Evolutionary conservation across 2,113 vertebrate genomes (phyloP).

Genomic region (Saguinus imperator): DNA sequence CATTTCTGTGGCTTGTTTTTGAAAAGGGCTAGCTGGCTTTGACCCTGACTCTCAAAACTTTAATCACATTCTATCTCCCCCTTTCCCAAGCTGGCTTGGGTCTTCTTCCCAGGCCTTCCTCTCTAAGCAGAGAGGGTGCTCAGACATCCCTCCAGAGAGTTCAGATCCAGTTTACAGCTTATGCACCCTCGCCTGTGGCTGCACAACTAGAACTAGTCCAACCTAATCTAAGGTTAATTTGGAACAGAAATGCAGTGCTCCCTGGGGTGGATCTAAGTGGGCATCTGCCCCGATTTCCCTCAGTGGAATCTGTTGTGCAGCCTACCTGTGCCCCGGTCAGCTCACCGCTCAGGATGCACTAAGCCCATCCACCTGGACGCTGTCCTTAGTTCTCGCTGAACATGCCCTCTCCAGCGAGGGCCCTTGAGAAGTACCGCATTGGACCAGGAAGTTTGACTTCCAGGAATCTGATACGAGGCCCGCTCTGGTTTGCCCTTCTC

Average conservation of each 20-base stretch:
- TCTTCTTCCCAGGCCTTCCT: not conserved
- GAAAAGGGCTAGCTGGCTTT: not conserved
- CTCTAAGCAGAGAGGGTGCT: not conserved
- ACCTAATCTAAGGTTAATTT: not conserved
- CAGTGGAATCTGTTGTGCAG: not conserved
- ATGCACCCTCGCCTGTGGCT: not conserved
- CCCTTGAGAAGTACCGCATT: not conserved
- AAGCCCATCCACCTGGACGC: not conserved
- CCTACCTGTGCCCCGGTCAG: not conserved
- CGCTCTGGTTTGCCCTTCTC: not conserved
- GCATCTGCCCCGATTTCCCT: not conserved
- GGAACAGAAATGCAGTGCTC: rapidly evolving
- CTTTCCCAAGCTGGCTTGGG: not conserved
- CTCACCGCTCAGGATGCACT: not conserved
- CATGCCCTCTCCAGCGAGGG: not conserved
- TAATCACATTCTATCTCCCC: not conserved
- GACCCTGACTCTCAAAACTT: not conserved
- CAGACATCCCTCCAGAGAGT: not conserved
- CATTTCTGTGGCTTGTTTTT: not conserved
- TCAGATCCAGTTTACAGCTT: not conserved
- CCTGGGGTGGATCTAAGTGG: too few relatives aligned
- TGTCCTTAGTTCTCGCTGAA: not conserved
- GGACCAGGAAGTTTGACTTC: not conserved
- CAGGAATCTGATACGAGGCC: not conserved
- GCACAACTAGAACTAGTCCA: not conserved